phyloP scores from a whole-genome alignment of 2,888 invertebrate species.

The Silvanus unidentatus region DNA sequence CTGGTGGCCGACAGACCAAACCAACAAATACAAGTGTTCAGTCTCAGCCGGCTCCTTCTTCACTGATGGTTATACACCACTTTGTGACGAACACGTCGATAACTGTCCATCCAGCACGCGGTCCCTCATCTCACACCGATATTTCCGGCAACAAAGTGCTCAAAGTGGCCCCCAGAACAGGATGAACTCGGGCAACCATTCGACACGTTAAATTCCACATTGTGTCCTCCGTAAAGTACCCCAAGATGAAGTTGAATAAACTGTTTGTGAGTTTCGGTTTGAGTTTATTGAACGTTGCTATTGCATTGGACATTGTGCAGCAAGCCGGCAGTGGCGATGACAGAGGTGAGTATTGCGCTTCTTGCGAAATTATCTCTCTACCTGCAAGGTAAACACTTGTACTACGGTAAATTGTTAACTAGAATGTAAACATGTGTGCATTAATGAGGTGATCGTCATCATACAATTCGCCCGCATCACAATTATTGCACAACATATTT shows the following conservation, averaged over 20 bases:
- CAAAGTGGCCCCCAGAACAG: no score
- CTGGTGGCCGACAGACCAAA: constrained; percentile 45
- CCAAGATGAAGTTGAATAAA: constrained; percentile 28
- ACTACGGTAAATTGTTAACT: background rate
- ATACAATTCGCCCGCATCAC: no score
- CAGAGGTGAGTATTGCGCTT: constrained; percentile 26
- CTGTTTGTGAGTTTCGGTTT: constrained; percentile 33
- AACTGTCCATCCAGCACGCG: background rate
- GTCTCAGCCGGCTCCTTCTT: constrained; percentile 21
- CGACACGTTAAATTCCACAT: no score
- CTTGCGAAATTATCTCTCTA: background rate
- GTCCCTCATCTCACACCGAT: no score
- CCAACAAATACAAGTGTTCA: constrained; percentile 27
- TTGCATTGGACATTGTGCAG: constrained; percentile 24
- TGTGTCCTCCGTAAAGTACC: no score
- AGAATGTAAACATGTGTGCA: no score
- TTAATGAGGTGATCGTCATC: no score
- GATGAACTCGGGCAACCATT: no score
- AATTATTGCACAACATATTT: no score
- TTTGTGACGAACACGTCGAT: constrained; percentile 5
- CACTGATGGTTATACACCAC: constrained; percentile 23
- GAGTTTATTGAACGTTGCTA: constrained; percentile 26
- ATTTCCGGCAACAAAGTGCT: no score
- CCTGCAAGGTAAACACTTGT: constrained; percentile 1
- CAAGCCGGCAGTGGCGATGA: constrained; percentile 18